A percentile compares a stretch with the other conserved stretches of the same genome.
phyloP scores from a whole-genome alignment of 2,888 invertebrate genomes.

The Hofmannophila pseudospretella region DNA sequence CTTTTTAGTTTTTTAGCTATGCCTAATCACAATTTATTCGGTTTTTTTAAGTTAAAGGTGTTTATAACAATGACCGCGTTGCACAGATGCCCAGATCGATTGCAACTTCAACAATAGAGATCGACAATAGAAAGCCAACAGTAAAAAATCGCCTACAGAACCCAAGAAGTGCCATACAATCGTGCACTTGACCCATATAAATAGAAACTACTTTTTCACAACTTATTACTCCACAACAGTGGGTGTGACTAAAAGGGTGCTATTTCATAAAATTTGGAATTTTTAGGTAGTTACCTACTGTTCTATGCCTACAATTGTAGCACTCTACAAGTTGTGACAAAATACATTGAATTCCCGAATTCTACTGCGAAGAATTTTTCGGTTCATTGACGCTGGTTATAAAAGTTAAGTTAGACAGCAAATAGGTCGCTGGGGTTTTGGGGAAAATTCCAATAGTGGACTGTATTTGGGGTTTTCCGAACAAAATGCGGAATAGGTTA shows the following conservation, averaged over 20 bases:
- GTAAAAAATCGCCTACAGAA: slow-evolving; percentile 11
- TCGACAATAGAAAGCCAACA: not conserved
- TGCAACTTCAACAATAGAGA: slow-evolving; percentile 2
- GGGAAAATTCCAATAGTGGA: no score
- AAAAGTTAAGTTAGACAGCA: no score
- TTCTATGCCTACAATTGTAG: no score
- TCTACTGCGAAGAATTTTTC: no score
- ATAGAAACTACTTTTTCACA: slow-evolving; percentile 18
- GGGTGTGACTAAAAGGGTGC: slow-evolving; percentile 48
- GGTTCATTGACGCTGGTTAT: no score
- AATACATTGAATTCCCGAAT: no score
- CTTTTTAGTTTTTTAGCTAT: not conserved
- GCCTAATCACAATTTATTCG: not conserved
- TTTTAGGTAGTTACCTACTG: no score
- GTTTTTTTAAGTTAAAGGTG: not conserved
- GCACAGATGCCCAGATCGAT: slow-evolving; percentile 4
- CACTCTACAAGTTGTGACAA: no score
- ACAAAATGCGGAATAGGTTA: no score
- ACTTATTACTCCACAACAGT: slow-evolving; percentile 32
- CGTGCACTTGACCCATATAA: slow-evolving; percentile 14
- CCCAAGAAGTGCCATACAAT: slow-evolving; percentile 13
- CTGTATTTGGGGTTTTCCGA: no score
- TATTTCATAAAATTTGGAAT: slow-evolving; percentile 26
- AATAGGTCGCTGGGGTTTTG: no score
- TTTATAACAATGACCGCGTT: not conserved